Conservation (phyloP, 1,140 invertebrate genomes). For the Eriocheir sinensis region DNA sequence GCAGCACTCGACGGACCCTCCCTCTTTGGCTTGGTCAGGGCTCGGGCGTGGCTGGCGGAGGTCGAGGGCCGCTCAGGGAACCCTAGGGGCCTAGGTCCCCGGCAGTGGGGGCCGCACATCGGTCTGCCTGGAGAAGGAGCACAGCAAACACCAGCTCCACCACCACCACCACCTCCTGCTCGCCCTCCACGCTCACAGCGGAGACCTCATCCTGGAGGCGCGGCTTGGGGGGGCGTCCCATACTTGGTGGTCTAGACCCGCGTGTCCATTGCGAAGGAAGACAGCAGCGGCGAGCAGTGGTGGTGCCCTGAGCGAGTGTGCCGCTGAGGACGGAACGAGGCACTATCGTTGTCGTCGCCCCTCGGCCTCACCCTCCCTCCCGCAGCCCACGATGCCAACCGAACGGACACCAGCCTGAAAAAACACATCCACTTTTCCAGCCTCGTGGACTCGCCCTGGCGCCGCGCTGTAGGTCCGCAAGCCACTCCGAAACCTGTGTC, state of each 20-base stretch:
- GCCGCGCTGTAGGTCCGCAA: background rate
- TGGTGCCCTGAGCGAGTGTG: background rate
- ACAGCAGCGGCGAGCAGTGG: too few relatives aligned
- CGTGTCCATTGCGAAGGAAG: conserved; percentile 51
- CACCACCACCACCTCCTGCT: conserved; percentile 64
- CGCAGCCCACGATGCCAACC: conserved; percentile 28
- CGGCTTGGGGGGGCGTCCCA: conserved; percentile 57
- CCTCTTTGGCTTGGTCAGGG: background rate
- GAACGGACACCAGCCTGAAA: conserved; percentile 42
- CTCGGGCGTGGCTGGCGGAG: background rate
- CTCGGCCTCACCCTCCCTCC: background rate
- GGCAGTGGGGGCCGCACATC: conserved; percentile 60
- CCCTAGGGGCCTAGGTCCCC: conserved; percentile 66
- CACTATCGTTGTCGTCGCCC: conserved; percentile 15
- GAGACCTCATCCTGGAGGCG: conserved; percentile 64
- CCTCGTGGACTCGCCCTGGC: background rate
- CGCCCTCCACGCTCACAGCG: conserved; percentile 60
- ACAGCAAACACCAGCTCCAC: conserved; percentile 58
- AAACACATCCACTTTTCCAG: conserved; percentile 49
- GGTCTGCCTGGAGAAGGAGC: conserved; percentile 48
- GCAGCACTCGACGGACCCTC: background rate
- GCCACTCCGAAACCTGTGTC: background rate
- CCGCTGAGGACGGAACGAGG: conserved; percentile 39
- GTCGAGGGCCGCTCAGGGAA: conserved; percentile 50
- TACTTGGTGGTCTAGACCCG: conserved; percentile 63